Evolutionary conservation across 2,797 vertebrate genomes (phyloP), one percentile per base, ranked within the genome.

Genomic region (Discoglossus pictus): DNA sequence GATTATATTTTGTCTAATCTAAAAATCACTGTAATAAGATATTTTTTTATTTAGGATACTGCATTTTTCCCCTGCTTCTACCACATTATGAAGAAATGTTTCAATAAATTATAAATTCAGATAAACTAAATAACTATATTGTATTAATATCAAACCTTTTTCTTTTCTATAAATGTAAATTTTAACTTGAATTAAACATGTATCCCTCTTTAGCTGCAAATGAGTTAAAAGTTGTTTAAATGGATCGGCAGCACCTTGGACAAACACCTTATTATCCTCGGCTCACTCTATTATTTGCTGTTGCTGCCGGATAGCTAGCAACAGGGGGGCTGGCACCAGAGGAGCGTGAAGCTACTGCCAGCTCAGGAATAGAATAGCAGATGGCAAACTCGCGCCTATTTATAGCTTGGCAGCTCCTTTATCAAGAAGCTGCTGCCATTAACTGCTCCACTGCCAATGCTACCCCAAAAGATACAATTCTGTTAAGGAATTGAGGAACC

Each of bases 351-450:
- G 76, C 73, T 66, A 44, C 50, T 68, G 81, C 82, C 81, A 77
- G 80, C 79, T 36, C 76, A 43, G 79, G 68, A 84, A 76, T 76
- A 72, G 80, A 59, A 75, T 78, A 75, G 81, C 88, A 90, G 88
- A 87, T 88, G 87, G 85, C 78, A 81, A 78, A 76, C 62, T 71
- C 65, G 66, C 73, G 3, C 83, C 68, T 90, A 87, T 90, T 90
- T 86, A 82, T 89, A 87, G 86, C 71, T 44, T 64, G 47, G 62
- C 61, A 61, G 59, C 68, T 71, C 34, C 54, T 70, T 72, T 71
- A 71, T 71, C 68, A 71, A 71, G 61, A 58, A 15, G 27, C 61
- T 58, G 68, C 67, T 63, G 67, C 68, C 43, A 62, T 64, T 62
- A 71, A 71, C 68, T 50, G 2, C 38, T 35, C 17, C 36, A 7